Percentiles rank a stretch among this genome's conserved stretches.
phyloP scores from a whole-genome alignment of 1,140 invertebrate species.

The Cherax destructor region DNA sequence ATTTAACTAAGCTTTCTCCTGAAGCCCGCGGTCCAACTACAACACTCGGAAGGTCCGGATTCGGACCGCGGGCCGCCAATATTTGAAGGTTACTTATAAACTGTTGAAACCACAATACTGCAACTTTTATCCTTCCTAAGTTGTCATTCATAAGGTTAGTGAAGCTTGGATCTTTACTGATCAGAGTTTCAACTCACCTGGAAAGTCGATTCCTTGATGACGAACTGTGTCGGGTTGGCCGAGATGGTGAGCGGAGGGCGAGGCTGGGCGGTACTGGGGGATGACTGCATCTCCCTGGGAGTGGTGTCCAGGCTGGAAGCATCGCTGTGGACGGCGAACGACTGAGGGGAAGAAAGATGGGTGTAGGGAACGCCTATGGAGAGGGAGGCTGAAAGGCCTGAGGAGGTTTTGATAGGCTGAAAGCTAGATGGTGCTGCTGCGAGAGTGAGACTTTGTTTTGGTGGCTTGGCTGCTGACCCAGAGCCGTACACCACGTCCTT shows the following conservation, averaged over 20 bases:
- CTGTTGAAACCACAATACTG: too few relatives aligned
- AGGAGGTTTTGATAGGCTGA: neutral
- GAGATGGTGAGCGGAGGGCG: neutral
- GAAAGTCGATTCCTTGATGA: conserved; percentile 58
- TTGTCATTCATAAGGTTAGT: too few relatives aligned
- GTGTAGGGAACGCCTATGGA: neutral
- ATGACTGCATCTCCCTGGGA: neutral
- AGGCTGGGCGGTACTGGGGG: neutral
- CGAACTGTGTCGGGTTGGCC: conserved; percentile 38
- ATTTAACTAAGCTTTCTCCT: too few relatives aligned
- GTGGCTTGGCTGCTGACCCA: conserved; percentile 45
- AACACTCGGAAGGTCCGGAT: too few relatives aligned
- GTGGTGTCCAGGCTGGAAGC: neutral
- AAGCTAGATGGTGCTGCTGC: neutral
- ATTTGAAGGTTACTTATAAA: too few relatives aligned
- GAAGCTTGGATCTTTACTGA: too few relatives aligned
- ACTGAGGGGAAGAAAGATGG: neutral
- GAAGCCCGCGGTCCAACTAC: too few relatives aligned
- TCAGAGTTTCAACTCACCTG: conserved; percentile 18
- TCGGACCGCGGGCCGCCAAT: too few relatives aligned
- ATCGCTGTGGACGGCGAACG: conserved; percentile 28
- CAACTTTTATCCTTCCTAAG: too few relatives aligned
- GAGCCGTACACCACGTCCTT: conserved; percentile 51
- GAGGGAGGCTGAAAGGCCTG: neutral
- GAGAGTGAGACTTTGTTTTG: neutral